Evolutionary conservation across 2,888 invertebrate species (phyloP), one percentile per base, ranked within the genome.

Genomic region (Harpalus rufipes): DNA sequence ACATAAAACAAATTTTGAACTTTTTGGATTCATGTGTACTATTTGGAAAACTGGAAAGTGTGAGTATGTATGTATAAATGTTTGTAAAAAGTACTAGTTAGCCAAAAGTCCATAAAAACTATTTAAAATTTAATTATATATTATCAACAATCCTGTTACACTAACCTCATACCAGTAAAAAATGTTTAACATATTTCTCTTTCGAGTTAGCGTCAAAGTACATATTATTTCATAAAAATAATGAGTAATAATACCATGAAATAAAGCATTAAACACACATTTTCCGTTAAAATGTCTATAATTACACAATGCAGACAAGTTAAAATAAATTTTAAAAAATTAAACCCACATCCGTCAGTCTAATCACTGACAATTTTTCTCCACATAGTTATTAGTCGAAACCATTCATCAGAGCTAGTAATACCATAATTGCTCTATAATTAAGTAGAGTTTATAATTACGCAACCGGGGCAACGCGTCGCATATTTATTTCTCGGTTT

Each of bases 401-500:
- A 74, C 72, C 72, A 44, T 74, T 74, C 72, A 44, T 74, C 72
- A 44, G 16, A 41, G 12, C 39, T 44, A 74, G 72, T 74, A 44
- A 74, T 74, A 74, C 44, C 18, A 14, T 74, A 74, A 74, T 44
- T 74, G 72, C 41, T 74, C 44, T 74, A 44, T 44, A 74, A 74
- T 74, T 74, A 74, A 74, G 72, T 74, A 44, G 72, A 74, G 44
- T 74, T 74, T 74, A 74, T 74, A 74, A 74, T 44, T 44, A 74
- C 10, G 44, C 44, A 44, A 44, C 44, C 72, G 72, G 25, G 72
- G 72, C 72, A 74, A 44, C 83, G 58, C 44, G 44, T 8, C 44
- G 32, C 32, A 44, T 79, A 79, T 84, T 85, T 80, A 85, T 85
- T 85, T 80, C 79, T 68, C 78, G 72, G 79, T 80, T 80, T 85